Percentiles rank a stretch among this genome's conserved stretches.
phyloP scores from a whole-genome alignment of 2,888 invertebrate genomes.

The Caenorhabditis japonica region DNA sequence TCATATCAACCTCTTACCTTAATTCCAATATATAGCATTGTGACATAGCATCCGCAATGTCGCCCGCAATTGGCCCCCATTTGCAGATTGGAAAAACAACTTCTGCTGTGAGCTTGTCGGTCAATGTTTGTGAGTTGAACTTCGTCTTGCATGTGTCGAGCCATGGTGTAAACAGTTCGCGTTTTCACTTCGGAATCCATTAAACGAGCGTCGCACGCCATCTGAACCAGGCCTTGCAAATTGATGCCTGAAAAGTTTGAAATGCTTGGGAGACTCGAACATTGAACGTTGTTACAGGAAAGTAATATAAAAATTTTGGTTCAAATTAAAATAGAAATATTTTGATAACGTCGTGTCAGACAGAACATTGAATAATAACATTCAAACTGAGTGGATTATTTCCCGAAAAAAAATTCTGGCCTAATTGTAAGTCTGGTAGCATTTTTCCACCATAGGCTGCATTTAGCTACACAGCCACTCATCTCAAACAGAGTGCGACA shows the following conservation, averaged over 20 bases:
- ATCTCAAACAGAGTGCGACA: too few relatives aligned
- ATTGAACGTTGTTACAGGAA: too few relatives aligned
- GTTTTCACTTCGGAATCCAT: slow-evolving; percentile 77
- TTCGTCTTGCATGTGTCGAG: slow-evolving; percentile 78
- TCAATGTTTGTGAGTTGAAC: slow-evolving; percentile 76
- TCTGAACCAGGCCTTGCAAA: slow-evolving; percentile 77
- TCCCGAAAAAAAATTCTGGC: too few relatives aligned
- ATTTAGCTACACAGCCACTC: too few relatives aligned
- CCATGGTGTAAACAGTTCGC: slow-evolving; percentile 77
- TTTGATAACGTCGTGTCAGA: too few relatives aligned
- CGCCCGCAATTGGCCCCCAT: slow-evolving; percentile 73
- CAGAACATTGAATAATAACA: too few relatives aligned
- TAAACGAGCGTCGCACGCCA: slow-evolving; percentile 77
- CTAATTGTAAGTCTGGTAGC: too few relatives aligned
- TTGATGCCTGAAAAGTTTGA: slow-evolving; percentile 77
- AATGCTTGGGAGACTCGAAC: too few relatives aligned
- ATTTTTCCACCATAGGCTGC: too few relatives aligned
- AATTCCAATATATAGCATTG: slow-evolving; percentile 76
- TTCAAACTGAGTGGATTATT: too few relatives aligned
- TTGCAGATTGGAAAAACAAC: slow-evolving; percentile 68
- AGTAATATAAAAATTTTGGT: too few relatives aligned
- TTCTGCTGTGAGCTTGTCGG: slow-evolving; percentile 68
- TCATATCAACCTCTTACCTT: slow-evolving; percentile 59
- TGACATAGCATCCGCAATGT: slow-evolving; percentile 77
- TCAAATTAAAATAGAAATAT: too few relatives aligned